phyloP scores from a whole-genome alignment of 2,797 vertebrate species.

The Phrynocephalus guinanensis region DNA sequence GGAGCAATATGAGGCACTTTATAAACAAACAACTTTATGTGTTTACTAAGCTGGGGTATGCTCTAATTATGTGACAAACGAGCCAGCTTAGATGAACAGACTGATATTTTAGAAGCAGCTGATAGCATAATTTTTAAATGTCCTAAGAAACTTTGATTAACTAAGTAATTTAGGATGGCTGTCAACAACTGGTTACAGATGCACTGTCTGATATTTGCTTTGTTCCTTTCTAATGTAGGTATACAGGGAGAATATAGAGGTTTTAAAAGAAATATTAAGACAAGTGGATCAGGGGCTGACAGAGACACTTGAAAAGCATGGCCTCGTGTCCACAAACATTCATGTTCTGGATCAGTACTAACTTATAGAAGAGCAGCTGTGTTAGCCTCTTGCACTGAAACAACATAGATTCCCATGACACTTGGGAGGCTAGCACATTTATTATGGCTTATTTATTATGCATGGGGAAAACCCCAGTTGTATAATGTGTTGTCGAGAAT shows the following conservation, averaged over 20 bases:
- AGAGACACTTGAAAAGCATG: not conserved
- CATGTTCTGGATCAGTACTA: not conserved
- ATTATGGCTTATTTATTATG: not conserved
- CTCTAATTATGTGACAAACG: not conserved
- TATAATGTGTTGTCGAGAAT: not conserved
- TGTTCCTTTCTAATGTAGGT: not conserved
- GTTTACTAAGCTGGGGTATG: not conserved
- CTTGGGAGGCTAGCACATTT: not conserved
- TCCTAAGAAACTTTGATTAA: not conserved
- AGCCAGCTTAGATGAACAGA: not conserved
- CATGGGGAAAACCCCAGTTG: not conserved
- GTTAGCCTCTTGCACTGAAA: not conserved
- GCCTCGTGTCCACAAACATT: not conserved
- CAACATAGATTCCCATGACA: not conserved
- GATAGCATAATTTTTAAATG: not conserved
- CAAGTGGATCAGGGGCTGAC: not conserved
- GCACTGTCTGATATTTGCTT: not conserved
- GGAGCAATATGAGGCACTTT: not conserved
- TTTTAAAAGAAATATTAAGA: constrained; percentile 1
- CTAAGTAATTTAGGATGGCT: not conserved
- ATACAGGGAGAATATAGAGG: not conserved
- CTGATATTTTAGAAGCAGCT: not conserved
- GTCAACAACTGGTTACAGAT: not conserved
- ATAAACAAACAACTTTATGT: constrained; percentile 7
- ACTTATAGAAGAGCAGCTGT: not conserved